Evolutionary conservation across 2,113 vertebrate species (phyloP).

Genomic region (Peromyscus californicus): DNA sequence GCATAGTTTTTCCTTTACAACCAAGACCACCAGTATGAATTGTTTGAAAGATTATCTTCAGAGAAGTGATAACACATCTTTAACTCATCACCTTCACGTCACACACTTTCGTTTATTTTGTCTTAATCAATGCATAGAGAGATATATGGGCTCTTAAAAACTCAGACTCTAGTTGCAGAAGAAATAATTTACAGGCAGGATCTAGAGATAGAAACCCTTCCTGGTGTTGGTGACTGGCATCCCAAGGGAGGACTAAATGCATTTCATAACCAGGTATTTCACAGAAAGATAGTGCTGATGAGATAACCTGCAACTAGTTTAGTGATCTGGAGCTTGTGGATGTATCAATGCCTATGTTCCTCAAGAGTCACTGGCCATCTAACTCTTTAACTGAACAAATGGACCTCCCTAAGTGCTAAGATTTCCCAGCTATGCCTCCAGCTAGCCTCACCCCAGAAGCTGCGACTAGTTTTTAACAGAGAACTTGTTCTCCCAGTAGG

Average conservation of each 20-base stretch:
- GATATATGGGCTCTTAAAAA: background rate
- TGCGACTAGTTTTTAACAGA: background rate
- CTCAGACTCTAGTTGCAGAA: background rate
- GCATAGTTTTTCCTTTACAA: background rate
- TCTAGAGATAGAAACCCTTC: background rate
- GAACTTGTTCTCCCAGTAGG: slow-evolving; percentile 45
- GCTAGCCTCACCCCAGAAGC: background rate
- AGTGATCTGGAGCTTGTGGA: background rate
- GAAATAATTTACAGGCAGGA: background rate
- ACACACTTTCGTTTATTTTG: background rate
- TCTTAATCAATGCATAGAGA: background rate
- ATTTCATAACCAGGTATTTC: background rate
- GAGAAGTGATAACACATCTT: background rate
- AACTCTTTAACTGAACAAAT: background rate
- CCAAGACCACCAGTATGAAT: background rate
- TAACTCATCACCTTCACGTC: background rate
- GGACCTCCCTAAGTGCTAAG: background rate
- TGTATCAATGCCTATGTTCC: background rate
- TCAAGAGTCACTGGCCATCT: background rate
- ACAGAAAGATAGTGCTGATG: background rate
- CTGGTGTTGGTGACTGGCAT: background rate
- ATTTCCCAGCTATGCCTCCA: background rate
- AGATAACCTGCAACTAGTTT: background rate
- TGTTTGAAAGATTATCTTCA: background rate
- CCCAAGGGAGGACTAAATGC: background rate